Conservation (phyloP, 2,113 vertebrate species). For the Phaetusa simplex region DNA sequence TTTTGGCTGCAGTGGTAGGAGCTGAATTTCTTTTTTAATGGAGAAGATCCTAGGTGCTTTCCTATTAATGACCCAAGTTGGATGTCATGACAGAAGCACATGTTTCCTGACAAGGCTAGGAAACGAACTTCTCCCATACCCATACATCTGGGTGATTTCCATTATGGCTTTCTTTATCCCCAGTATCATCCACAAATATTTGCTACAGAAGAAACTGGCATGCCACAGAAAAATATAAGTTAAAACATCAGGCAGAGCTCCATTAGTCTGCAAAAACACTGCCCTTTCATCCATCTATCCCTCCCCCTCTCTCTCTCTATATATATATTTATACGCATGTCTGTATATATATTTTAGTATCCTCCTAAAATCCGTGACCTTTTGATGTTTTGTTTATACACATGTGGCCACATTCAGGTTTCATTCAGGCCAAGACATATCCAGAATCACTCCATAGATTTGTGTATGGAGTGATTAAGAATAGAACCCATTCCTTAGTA, state of each 20-base stretch:
- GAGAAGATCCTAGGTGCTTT: not conserved
- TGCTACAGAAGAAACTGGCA: not conserved
- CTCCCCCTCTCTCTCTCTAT: not conserved
- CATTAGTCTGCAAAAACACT: not conserved
- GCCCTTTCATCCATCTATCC: not conserved
- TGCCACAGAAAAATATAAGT: not conserved
- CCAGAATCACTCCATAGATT: conserved; percentile 15
- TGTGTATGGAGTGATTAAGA: conserved; percentile 13
- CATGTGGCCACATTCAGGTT: not conserved
- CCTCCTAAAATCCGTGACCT: not conserved
- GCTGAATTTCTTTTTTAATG: not conserved
- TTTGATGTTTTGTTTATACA: conserved; percentile 20
- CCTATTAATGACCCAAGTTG: not conserved
- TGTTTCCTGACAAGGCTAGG: not conserved
- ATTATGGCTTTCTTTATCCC: not conserved
- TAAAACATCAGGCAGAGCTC: not conserved
- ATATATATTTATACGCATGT: not conserved
- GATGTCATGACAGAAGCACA: not conserved
- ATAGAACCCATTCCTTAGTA: conserved; percentile 29
- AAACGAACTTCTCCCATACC: not conserved
- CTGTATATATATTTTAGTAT: not conserved
- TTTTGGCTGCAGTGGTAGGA: not conserved
- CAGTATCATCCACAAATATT: not conserved
- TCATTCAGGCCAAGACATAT: conserved; percentile 25
- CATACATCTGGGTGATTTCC: not conserved